A percentile compares a stretch with the other conserved stretches of the same genome.
Conservation (phyloP, 2,113 vertebrate species). For the Vidua macroura region DNA sequence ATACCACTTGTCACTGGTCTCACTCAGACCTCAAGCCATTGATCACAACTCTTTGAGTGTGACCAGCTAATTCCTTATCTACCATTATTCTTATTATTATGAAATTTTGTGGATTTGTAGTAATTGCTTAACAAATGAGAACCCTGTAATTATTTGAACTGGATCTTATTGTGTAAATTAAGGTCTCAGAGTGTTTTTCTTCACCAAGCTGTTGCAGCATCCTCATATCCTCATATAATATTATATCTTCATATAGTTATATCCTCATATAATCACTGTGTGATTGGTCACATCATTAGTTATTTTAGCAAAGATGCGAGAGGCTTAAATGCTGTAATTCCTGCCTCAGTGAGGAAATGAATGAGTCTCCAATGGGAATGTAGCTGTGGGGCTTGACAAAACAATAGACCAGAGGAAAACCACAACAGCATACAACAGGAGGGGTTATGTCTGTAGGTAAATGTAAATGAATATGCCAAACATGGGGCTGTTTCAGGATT, state of each 20-base stretch:
- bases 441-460: neutral
- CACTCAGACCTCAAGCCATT: neutral
- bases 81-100: neutral
- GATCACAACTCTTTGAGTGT: neutral
- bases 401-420: neutral
- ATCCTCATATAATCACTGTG: neutral
- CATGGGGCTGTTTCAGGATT: neutral
- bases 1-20: neutral
- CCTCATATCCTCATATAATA: neutral
- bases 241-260: neutral
- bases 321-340: neutral
- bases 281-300: neutral
- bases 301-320: slow-evolving; percentile 1
- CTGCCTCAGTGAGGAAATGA: neutral
- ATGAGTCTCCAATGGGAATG: neutral
- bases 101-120: neutral
- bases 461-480: neutral
- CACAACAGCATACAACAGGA: neutral
- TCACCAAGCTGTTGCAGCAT: neutral
- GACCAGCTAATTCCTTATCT: neutral
- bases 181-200: neutral
- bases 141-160: neutral
- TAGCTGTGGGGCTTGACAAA: neutral
- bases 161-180: neutral
- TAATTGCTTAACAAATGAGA: neutral